Base-by-base conservation (phyloP, 1,140 invertebrate genomes). In the Chironomus tepperi region DNA sequence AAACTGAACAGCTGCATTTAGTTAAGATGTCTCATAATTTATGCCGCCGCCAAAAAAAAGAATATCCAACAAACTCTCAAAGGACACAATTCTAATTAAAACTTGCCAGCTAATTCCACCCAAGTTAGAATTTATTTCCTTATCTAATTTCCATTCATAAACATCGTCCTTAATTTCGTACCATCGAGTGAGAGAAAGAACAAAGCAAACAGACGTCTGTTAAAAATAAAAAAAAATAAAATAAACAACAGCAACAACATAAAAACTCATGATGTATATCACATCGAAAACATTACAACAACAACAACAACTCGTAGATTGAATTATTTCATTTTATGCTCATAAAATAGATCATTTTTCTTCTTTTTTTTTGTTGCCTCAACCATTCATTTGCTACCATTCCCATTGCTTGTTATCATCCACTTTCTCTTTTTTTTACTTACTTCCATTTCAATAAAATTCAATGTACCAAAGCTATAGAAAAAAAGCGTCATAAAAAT, bases 381-480 rank as follows among this genome's bases (percentile, higher is more conserved):
- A 57, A 5, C 8, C 47, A n/a, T 10, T 70, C 65, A 18, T 16
- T n/a, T 67, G 65, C 65, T 70, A 15, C 18, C 10, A 18, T 15
- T 57, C 1, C 47, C n/a, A 12, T n/a, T 57, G 12, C 47, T 57
- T 57, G 47, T 57, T 57, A 12, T 57, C 47, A 57, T 57, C 47
- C 47, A 57, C 12, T n/a, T 57, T n/a, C 19, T 10, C 16, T 18
- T 70, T 70, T 16, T 10, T 10, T 18, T n/a, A 57, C n/a, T 57
- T 12, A n/a, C 47, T 70, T 70, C 65, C 65, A 70, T 70, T 70
- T 18, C 65, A 70, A 70, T 70, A 70, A 70, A 70, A 70, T 70
- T 70, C 16, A 70, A 70, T 70, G 65, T 19, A 70, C 8, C 65
- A 70, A 19, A 70, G 16, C 65, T 18, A 10, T 19, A 19, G n/a